These are phyloP conservation scores for Cepphus grylle DNA, from an alignment of 2,113 vertebrate species.

Conservation along the genomic window DNA sequence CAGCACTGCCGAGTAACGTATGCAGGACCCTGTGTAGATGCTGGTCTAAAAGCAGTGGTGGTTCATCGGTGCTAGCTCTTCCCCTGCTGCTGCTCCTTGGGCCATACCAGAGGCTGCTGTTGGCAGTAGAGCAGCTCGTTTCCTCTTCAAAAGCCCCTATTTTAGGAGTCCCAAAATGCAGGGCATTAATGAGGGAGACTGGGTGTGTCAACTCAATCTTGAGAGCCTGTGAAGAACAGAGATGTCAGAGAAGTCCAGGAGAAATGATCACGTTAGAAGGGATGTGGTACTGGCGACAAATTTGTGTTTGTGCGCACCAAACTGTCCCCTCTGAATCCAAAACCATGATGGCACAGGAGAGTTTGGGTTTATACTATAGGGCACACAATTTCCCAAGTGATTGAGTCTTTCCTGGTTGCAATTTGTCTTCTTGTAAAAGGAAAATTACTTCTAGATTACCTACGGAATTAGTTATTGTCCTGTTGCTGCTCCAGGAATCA, in stretches of 20 bases:
- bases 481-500: neutral
- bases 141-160: neutral
- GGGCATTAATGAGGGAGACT: neutral
- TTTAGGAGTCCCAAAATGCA: neutral
- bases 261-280: neutral
- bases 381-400: neutral
- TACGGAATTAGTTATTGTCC: neutral
- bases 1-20: accelerated
- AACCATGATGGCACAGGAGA: neutral
- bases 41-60: neutral
- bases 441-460: neutral
- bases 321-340: neutral
- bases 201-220: neutral
- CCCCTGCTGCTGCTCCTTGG: neutral
- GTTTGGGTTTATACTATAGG: neutral
- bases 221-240: neutral
- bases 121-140: neutral
- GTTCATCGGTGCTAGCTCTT: neutral
- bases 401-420: neutral
- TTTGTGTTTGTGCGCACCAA: neutral
- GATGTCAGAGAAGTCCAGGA: neutral
- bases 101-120: neutral
- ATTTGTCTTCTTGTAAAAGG: neutral
- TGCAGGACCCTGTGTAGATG: neutral
- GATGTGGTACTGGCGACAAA: neutral